phyloP scores from a whole-genome alignment of 2,888 invertebrate genomes.

The Drosophila nigricruria region DNA sequence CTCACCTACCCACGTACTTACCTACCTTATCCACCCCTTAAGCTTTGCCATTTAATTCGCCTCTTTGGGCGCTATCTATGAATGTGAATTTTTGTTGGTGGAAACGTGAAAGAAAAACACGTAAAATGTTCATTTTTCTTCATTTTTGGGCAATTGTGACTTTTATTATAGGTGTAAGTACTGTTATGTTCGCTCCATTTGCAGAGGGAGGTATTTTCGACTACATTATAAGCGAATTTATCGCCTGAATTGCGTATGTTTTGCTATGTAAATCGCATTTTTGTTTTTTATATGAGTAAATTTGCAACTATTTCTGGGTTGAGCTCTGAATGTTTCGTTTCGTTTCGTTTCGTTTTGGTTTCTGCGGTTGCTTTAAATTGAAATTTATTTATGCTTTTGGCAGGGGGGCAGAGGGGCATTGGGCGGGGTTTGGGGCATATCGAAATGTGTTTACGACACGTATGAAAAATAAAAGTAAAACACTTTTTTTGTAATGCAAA shows the following conservation, averaged over 20 bases:
- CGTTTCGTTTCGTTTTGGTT: slow-evolving; percentile 16
- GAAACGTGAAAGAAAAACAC: slow-evolving; percentile 44
- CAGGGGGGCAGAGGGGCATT: not conserved
- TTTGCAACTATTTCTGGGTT: slow-evolving; percentile 42
- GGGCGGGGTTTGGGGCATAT: not conserved
- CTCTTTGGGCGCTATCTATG: slow-evolving; percentile 15
- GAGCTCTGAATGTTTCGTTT: slow-evolving; percentile 20
- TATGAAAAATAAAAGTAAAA: slow-evolving; percentile 17
- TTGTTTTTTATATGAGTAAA: slow-evolving; percentile 15
- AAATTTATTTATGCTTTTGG: not conserved
- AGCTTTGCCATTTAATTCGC: slow-evolving; percentile 3
- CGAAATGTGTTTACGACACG: slow-evolving; percentile 32
- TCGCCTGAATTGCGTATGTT: slow-evolving; percentile 42
- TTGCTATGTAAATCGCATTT: slow-evolving; percentile 42
- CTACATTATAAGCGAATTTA: slow-evolving; percentile 41
- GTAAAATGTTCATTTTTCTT: slow-evolving; percentile 63
- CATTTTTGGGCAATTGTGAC: slow-evolving; percentile 33
- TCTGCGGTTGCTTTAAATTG: slow-evolving; percentile 25
- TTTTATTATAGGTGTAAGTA: slow-evolving; percentile 43
- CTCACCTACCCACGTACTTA: not conserved
- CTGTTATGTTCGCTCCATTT: slow-evolving; percentile 1
- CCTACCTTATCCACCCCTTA: not conserved
- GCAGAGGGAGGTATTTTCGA: slow-evolving; percentile 4
- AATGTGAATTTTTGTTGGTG: not conserved
- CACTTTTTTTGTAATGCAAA: not conserved